Conservation (phyloP, 1,140 invertebrate species). For the Cherax destructor region DNA sequence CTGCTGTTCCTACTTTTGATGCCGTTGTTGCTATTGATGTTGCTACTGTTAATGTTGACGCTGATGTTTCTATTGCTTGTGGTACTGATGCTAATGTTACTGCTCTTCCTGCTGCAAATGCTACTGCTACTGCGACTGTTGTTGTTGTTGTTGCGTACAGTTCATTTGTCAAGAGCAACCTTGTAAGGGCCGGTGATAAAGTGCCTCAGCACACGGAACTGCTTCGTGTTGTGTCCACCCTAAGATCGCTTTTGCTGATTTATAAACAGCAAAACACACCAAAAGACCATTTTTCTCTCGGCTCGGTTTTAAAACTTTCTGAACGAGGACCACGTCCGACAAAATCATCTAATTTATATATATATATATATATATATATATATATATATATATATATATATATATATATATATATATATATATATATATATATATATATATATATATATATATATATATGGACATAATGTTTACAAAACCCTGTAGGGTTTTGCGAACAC, state of each 20-base stretch:
- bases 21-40: no score
- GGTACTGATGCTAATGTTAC: no score
- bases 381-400: slow-evolving; percentile 8
- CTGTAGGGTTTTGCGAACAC: no score
- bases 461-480: background rate
- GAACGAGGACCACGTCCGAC: no score
- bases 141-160: no score
- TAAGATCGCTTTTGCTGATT: slow-evolving; percentile 13
- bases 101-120: no score
- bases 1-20: no score
- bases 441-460: background rate
- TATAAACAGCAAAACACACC: slow-evolving; percentile 11
- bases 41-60: no score
- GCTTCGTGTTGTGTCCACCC: slow-evolving; percentile 7
- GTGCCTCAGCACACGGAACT: slow-evolving; percentile 19
- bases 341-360: background rate
- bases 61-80: no score
- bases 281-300: slow-evolving; percentile 1
- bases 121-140: no score
- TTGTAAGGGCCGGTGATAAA: background rate
- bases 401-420: slow-evolving; percentile 9
- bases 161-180: background rate
- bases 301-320: background rate
- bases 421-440: slow-evolving; percentile 7
- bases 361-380: slow-evolving; percentile 7